These are phyloP conservation scores for Diplodus sargus DNA, from an alignment of 2,797 vertebrate genomes.

Conservation along the genomic window DNA sequence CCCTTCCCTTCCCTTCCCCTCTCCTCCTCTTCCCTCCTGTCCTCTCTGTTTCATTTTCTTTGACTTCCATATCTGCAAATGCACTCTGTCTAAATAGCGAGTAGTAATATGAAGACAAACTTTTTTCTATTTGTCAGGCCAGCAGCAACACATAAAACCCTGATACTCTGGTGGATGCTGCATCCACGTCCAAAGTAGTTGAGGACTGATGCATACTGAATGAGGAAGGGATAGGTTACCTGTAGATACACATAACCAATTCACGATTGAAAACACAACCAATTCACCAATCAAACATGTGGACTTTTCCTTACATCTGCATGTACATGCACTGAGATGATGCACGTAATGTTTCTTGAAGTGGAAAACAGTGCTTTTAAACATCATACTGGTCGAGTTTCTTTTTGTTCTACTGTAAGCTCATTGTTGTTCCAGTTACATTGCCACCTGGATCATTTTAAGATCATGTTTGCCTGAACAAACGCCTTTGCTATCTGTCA, in stretches of 20 bases:
- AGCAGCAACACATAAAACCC: not conserved
- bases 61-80: constrained; percentile 18
- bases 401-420: not conserved
- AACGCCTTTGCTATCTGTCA: constrained; percentile 6
- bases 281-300: not conserved
- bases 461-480: constrained; percentile 12
- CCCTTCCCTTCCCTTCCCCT: not conserved
- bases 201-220: not conserved
- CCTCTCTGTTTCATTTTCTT: constrained; percentile 7
- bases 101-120: not conserved
- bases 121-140: not conserved
- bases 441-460: not conserved
- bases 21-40: constrained; percentile 10
- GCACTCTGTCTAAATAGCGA: not conserved
- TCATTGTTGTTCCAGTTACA: not conserved
- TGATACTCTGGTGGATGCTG: not conserved
- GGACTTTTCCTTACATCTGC: not conserved
- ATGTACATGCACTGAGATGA: not conserved
- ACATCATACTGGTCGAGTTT: not conserved
- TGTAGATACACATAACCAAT: not conserved
- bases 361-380: not conserved
- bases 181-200: not conserved
- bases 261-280: not conserved
- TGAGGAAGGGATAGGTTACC: not conserved
- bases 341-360: not conserved